These are phyloP conservation scores for Papilio elwesi DNA, from an alignment of 2,888 invertebrate genomes.

Conservation along the genomic window DNA sequence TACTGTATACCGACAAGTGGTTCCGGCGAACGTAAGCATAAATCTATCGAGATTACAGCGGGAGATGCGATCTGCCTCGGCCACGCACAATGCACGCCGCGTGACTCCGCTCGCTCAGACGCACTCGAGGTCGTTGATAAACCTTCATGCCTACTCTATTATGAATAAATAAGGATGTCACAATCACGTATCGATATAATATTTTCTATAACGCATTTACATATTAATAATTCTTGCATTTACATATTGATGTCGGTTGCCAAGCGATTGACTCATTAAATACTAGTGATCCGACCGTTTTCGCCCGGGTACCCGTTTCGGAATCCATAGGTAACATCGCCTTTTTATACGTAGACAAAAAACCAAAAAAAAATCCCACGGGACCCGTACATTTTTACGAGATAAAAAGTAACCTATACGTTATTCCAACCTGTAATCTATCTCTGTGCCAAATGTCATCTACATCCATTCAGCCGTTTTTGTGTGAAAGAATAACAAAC, in stretches of 20 bases:
- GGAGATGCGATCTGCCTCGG: slow-evolving; percentile 54
- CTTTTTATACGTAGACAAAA: too few relatives aligned
- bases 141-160: slow-evolving; percentile 52
- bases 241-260: background rate
- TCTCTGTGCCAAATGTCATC: too few relatives aligned
- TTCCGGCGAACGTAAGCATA: slow-evolving; percentile 44
- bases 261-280: too few relatives aligned
- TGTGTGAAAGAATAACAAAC: too few relatives aligned
- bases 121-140: slow-evolving; percentile 52
- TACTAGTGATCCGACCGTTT: too few relatives aligned
- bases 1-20: background rate
- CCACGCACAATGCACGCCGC: slow-evolving; percentile 54
- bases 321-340: too few relatives aligned
- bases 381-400: too few relatives aligned
- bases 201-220: background rate
- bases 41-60: slow-evolving; percentile 51
- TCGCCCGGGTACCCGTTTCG: too few relatives aligned
- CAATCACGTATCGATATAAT: slow-evolving; percentile 30
- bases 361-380: too few relatives aligned
- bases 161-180: slow-evolving; percentile 37
- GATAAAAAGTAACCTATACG: too few relatives aligned
- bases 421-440: too few relatives aligned
- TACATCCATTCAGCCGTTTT: too few relatives aligned
- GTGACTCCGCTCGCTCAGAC: slow-evolving; percentile 53
- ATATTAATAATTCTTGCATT: background rate